A percentile compares a stretch with the other conserved stretches of the same genome.
Evolutionary conservation across 2,797 vertebrate genomes (phyloP).

Genomic region (Diplodus puntazzo): DNA sequence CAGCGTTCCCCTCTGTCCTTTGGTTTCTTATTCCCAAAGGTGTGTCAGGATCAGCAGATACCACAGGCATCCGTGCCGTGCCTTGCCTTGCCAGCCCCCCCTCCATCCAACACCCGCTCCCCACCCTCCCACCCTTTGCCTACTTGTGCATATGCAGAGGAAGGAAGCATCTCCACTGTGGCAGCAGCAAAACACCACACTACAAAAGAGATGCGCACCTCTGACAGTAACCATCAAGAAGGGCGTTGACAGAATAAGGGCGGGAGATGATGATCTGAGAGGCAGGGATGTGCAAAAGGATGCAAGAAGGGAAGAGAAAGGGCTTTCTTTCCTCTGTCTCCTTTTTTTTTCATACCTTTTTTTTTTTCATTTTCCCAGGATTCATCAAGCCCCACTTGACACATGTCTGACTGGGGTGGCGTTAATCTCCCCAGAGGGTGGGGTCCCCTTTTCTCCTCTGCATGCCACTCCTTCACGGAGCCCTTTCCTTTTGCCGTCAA

Average conservation of each 20-base stretch:
- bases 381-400: conserved; percentile 88
- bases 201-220: conserved; percentile 87
- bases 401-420: conserved; percentile 84
- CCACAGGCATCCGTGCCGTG: conserved; percentile 55
- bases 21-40: conserved; percentile 78
- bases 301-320: conserved; percentile 80
- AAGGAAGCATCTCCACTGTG: conserved; percentile 79
- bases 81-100: conserved; percentile 13
- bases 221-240: conserved; percentile 88
- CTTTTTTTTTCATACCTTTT: conserved; percentile 67
- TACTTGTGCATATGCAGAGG: conserved; percentile 89
- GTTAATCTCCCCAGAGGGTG: conserved; percentile 85
- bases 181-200: conserved; percentile 81
- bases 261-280: conserved; percentile 89
- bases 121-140: conserved; percentile 59
- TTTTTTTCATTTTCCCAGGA: conserved; percentile 75
- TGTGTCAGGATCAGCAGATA: conserved; percentile 79
- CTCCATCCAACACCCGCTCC: conserved; percentile 31
- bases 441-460: conserved; percentile 79
- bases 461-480: conserved; percentile 72
- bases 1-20: conserved; percentile 67
- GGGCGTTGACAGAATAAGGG: conserved; percentile 90
- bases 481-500: conserved; percentile 75
- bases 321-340: conserved; percentile 76
- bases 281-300: conserved; percentile 82